phyloP scores from a whole-genome alignment of 2,797 vertebrate species.

The Amphiprion clarkii region DNA sequence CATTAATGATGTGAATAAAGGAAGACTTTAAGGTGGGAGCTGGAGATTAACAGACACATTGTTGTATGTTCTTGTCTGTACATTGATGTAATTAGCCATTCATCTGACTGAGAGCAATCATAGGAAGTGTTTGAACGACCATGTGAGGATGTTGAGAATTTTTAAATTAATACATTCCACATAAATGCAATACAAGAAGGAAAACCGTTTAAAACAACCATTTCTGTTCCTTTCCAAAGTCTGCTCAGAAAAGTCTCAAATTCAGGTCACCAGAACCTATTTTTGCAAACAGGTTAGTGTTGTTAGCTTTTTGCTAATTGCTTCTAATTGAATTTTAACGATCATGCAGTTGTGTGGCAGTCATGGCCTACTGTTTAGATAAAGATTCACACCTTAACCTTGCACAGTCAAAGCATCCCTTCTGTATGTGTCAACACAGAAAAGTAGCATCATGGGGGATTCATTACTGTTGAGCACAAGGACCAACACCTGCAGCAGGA shows the following conservation, averaged over 20 bases:
- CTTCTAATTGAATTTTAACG: slow-evolving; percentile 60
- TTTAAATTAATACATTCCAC: not conserved
- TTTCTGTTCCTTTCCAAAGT: slow-evolving; percentile 11
- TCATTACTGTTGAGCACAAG: slow-evolving; percentile 5
- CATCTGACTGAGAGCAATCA: not conserved
- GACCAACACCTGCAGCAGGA: slow-evolving; percentile 1
- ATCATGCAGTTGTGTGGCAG: slow-evolving; percentile 38
- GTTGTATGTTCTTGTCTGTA: not conserved
- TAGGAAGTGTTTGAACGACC: not conserved
- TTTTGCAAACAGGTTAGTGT: slow-evolving; percentile 40
- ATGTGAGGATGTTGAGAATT: not conserved
- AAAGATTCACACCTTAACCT: slow-evolving; percentile 45
- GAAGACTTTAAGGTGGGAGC: not conserved
- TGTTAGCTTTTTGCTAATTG: slow-evolving; percentile 55
- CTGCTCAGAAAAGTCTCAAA: slow-evolving; percentile 6
- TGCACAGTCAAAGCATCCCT: slow-evolving; percentile 25
- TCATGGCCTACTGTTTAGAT: slow-evolving; percentile 30
- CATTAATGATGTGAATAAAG: not conserved
- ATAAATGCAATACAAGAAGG: no score
- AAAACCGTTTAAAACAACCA: not conserved
- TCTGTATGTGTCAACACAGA: slow-evolving; percentile 38
- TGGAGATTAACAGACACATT: not conserved
- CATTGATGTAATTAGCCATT: not conserved
- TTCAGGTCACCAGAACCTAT: not conserved
- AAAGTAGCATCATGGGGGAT: slow-evolving; percentile 8